phyloP scores from a whole-genome alignment of 2,888 invertebrate genomes.

The Chelonus formosanus region DNA sequence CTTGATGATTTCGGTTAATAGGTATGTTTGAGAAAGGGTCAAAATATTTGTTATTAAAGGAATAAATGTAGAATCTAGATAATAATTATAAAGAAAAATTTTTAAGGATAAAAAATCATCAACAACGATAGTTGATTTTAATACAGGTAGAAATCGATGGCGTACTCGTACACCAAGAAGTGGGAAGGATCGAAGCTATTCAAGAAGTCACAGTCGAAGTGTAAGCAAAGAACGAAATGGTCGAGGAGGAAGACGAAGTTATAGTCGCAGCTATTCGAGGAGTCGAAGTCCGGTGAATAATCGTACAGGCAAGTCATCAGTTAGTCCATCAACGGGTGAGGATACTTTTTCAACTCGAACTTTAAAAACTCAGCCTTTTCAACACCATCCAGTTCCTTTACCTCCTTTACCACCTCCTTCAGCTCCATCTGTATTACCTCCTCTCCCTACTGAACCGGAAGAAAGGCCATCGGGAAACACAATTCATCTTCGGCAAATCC shows the following conservation, averaged over 20 bases:
- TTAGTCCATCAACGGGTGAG: slow-evolving; percentile 34
- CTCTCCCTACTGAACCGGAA: slow-evolving; percentile 22
- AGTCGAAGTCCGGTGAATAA: slow-evolving; percentile 61
- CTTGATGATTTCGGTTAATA: too few species aligned
- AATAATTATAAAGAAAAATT: slow-evolving; percentile 1
- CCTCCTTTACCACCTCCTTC: slow-evolving; percentile 31
- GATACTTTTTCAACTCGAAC: slow-evolving; percentile 30
- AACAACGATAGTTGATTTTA: slow-evolving; percentile 1
- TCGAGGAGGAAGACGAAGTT: slow-evolving; percentile 57
- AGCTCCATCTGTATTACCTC: slow-evolving; percentile 15
- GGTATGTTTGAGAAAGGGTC: too few species aligned
- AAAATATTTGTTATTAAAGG: too few species aligned
- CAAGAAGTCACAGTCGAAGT: slow-evolving; percentile 61
- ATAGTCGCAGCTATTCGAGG: slow-evolving; percentile 62
- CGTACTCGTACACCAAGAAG: slow-evolving; percentile 54
- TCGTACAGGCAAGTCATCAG: slow-evolving; percentile 56
- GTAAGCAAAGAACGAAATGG: slow-evolving; percentile 58
- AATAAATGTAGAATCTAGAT: too few species aligned
- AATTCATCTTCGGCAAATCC: slow-evolving; percentile 32
- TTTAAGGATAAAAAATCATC: not conserved
- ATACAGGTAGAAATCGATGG: slow-evolving; percentile 60
- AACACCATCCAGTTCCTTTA: slow-evolving; percentile 25
- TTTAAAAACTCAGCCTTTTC: slow-evolving; percentile 19
- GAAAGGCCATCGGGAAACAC: slow-evolving; percentile 15
- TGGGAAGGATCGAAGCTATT: slow-evolving; percentile 60